Base-by-base conservation (phyloP, 1,140 invertebrate genomes). In the Bombyx mori region DNA sequence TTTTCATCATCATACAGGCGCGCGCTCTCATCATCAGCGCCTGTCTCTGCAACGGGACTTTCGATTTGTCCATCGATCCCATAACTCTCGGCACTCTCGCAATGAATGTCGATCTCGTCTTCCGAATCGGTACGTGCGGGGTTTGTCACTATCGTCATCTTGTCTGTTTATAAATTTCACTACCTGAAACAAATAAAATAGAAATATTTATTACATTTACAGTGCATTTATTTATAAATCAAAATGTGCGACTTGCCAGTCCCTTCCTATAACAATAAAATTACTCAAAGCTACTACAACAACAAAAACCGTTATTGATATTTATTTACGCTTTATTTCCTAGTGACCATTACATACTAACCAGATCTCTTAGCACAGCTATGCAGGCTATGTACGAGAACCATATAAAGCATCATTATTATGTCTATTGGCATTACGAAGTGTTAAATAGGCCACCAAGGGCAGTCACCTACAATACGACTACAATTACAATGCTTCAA, bases 1-100 rank as follows among this genome's bases (percentile, higher is more conserved):
- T 86, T 86, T 76, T 92, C 91, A 57, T 88, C 88, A 63, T 92
- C 90, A 61, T 80, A 88, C 7, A 88, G 73, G 6, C 77, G 61
- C 7, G 67, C 60, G 43, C 68, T 57, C 22, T 72, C 71, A 46
- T 69, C 66, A 4, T 61, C 42, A 22, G 65, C 62, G 10, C 65
- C 57, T 7, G 50, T 57, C 22, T 10, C 56, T 54, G 58, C 63
- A 42, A 69, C 66, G 12, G 44, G 60, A 12, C 52, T 63, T 1
- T 35, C 26, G 26, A 35, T 35, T 5, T 35, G 26, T 35, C 2
- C 26, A 2, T 35, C 26, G 55, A 51, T 42, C n/a, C 59, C 60
- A 12, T 63, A 63, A 10, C 60, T 56, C n/a, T 44, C 55, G 35
- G 59, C 66, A 22, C 61, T 66, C 9, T 71, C 74, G 47, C 54